phyloP scores from a whole-genome alignment of 2,888 invertebrate species.

The Drosophila pegasa region DNA sequence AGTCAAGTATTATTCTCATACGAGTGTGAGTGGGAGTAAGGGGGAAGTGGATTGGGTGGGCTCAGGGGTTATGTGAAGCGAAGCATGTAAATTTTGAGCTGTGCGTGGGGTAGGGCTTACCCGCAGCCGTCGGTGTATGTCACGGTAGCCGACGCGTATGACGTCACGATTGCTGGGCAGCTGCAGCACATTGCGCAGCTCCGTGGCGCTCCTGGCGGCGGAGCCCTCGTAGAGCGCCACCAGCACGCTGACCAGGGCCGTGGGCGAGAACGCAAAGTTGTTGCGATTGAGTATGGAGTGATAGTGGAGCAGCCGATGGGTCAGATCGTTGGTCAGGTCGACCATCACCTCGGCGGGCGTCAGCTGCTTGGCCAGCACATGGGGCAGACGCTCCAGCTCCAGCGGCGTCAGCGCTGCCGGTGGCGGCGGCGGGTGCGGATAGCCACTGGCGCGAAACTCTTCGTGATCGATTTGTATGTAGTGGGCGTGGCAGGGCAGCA shows the following conservation, averaged over 20 bases:
- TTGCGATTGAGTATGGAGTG: conserved; percentile 90
- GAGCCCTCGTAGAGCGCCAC: conserved; percentile 92
- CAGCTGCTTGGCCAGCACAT: conserved; percentile 69
- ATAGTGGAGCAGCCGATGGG: conserved; percentile 89
- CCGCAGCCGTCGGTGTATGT: conserved; percentile 92
- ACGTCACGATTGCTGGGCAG: conserved; percentile 90
- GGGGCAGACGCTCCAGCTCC: conserved; percentile 56
- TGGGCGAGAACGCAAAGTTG: conserved; percentile 94
- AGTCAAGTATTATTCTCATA: conserved; percentile 38
- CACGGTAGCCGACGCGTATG: conserved; percentile 91
- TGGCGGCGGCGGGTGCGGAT: conserved; percentile 65
- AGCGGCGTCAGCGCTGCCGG: conserved; percentile 56
- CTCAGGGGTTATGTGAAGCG: conserved; percentile 57
- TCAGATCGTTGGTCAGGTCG: conserved; percentile 91
- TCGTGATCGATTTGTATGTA: conserved; percentile 80
- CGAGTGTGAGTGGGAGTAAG: not conserved
- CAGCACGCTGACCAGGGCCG: conserved; percentile 92
- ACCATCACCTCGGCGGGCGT: conserved; percentile 91
- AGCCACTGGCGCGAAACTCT: conserved; percentile 74
- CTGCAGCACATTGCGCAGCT: conserved; percentile 89
- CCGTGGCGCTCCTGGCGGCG: conserved; percentile 89
- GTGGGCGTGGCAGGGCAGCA: conserved; percentile 59
- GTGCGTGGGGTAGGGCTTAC: conserved; percentile 85
- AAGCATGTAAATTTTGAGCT: conserved; percentile 59
- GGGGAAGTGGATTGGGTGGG: conserved; percentile 20